phyloP scores from a whole-genome alignment of 64 coral and sea anemone species.

The Montipora foliosa region DNA sequence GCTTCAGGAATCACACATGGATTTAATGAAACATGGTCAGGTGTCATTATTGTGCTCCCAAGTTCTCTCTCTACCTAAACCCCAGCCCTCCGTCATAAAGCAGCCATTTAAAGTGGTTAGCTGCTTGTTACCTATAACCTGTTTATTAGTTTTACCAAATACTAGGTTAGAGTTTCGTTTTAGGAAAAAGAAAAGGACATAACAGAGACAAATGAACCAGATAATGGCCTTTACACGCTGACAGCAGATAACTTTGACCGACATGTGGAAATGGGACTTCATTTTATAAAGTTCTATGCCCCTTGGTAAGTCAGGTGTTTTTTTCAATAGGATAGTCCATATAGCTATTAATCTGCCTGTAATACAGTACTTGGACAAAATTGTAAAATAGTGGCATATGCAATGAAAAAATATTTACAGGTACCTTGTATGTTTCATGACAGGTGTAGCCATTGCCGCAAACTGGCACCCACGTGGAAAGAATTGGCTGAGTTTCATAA shows the following conservation, averaged over 20 bases:
- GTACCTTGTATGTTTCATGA: not conserved
- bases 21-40: too few species aligned
- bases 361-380: too few species aligned
- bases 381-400: too few species aligned
- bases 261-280: conserved; percentile 78
- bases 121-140: too few species aligned
- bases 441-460: conserved; percentile 92
- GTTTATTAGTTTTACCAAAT: too few species aligned
- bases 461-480: conserved; percentile 88
- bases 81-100: too few species aligned
- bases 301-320: conserved; percentile 65
- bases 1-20: too few species aligned
- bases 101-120: too few species aligned
- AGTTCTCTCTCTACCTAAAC: too few species aligned
- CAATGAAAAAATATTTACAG: not conserved
- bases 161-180: not conserved
- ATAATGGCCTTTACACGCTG: conserved; percentile 58
- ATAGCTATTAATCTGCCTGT: too few species aligned
- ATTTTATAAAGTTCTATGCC: conserved; percentile 95
- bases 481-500: conserved; percentile 68
- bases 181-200: not conserved
- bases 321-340: too few species aligned
- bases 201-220: not conserved
- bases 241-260: conserved; percentile 82
- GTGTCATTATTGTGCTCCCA: too few species aligned